A percentile compares a stretch with the other conserved stretches of the same genome.
Conservation (phyloP, 2,888 invertebrate species). For the Sarcophaga carnaria region DNA sequence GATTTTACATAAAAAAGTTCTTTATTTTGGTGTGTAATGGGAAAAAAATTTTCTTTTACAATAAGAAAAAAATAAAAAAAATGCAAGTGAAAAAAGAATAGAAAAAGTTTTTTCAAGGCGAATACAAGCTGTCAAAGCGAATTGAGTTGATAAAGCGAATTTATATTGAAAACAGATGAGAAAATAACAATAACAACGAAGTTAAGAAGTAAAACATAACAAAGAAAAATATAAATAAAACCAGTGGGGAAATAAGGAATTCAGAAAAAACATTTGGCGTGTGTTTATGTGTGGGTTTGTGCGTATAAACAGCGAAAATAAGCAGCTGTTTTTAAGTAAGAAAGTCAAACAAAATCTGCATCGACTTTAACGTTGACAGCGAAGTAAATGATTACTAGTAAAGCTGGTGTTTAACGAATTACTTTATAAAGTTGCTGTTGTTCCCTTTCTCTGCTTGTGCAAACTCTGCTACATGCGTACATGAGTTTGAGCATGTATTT, state of each 20-base stretch:
- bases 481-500: slow-evolving; percentile 27
- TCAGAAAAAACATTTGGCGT: slow-evolving; percentile 45
- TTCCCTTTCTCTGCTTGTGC: slow-evolving; percentile 1
- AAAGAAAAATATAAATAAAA: slow-evolving; percentile 65
- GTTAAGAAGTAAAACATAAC: slow-evolving; percentile 38
- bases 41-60: slow-evolving; percentile 24
- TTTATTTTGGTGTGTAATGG: slow-evolving; percentile 44
- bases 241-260: slow-evolving; percentile 42
- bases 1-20: slow-evolving; percentile 13
- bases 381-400: slow-evolving; percentile 6
- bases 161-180: slow-evolving; percentile 59
- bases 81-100: slow-evolving; percentile 45
- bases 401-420: slow-evolving; percentile 36
- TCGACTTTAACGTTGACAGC: slow-evolving; percentile 18
- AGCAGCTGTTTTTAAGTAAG: slow-evolving; percentile 60
- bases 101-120: slow-evolving; percentile 57
- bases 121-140: slow-evolving; percentile 56
- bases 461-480: slow-evolving; percentile 19
- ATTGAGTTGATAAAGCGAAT: slow-evolving; percentile 55
- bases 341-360: slow-evolving; percentile 43
- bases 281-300: slow-evolving; percentile 13
- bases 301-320: slow-evolving; percentile 26
- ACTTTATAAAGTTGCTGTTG: too few relatives aligned
- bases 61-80: slow-evolving; percentile 30
- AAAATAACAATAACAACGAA: slow-evolving; percentile 68